These are phyloP conservation scores for Haemorhous mexicanus DNA, from an alignment of 2,113 vertebrate species.

Conservation along the genomic window DNA sequence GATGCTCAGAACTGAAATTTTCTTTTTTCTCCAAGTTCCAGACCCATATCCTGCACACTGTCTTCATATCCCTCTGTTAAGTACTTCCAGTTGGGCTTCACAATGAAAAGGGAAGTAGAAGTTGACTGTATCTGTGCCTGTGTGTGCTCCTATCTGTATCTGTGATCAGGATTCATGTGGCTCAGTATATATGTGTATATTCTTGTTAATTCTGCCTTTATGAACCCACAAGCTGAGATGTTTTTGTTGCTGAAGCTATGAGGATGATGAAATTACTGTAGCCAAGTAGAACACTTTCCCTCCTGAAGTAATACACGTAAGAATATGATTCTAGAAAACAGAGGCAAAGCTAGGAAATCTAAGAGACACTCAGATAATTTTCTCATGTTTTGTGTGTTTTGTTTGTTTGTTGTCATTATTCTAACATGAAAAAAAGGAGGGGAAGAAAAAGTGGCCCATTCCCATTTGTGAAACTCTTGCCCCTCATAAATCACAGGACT, in stretches of 20 bases:
- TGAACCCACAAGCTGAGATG: background rate
- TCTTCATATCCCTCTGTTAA: constrained; percentile 9
- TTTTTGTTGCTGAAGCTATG: background rate
- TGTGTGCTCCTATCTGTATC: background rate
- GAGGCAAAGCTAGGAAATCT: constrained; percentile 21
- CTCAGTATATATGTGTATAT: background rate
- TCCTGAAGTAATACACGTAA: background rate
- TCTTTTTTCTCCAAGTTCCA: background rate
- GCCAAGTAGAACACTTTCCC: background rate
- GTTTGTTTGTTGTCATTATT: background rate
- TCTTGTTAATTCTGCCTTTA: background rate
- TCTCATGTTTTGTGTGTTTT: background rate
- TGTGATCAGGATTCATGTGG: background rate
- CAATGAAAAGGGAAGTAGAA: background rate
- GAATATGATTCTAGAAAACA: constrained; percentile 16
- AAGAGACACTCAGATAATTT: background rate
- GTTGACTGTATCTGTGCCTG: background rate
- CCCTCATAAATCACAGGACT: constrained; percentile 5
- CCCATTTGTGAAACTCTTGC: background rate
- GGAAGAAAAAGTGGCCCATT: background rate
- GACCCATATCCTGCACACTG: background rate
- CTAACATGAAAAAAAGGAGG: constrained; percentile 1
- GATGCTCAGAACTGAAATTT: constrained; percentile 10
- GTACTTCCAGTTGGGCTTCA: constrained; percentile 5
- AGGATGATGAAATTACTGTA: background rate